These are phyloP conservation scores for Ophion ventricosus DNA, from an alignment of 2,888 invertebrate genomes.

Conservation along the genomic window DNA sequence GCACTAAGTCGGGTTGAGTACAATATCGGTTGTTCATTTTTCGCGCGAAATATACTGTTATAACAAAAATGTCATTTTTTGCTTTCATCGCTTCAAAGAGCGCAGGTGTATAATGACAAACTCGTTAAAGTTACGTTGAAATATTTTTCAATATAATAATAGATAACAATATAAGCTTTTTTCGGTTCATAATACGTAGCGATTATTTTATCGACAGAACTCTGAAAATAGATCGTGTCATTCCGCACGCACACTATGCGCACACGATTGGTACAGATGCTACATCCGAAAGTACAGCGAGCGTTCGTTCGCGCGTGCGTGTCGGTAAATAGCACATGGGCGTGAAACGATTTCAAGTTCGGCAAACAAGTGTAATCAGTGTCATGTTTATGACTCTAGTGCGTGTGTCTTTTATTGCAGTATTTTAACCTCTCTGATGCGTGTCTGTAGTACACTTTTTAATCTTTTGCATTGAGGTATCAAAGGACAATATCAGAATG, in stretches of 20 bases:
- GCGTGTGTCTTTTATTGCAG: constrained; percentile 2
- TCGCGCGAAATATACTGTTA: too few relatives aligned
- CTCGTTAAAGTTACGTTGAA: too few relatives aligned
- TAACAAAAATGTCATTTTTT: too few relatives aligned
- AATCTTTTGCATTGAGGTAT: background rate
- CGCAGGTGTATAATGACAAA: too few relatives aligned
- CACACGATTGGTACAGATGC: background rate
- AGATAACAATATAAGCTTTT: too few relatives aligned
- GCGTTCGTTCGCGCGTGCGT: constrained; percentile 3
- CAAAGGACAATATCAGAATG: constrained; percentile 35
- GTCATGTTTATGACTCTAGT: constrained; percentile 26
- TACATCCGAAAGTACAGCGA: background rate
- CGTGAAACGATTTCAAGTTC: constrained; percentile 56
- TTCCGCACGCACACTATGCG: background rate
- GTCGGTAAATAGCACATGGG: constrained; percentile 63
- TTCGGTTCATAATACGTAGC: too few relatives aligned
- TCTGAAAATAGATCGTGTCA: too few relatives aligned
- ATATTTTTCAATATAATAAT: too few relatives aligned
- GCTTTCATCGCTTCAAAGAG: too few relatives aligned
- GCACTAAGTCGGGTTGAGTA: too few relatives aligned
- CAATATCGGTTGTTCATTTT: too few relatives aligned
- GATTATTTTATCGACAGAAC: too few relatives aligned
- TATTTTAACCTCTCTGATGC: background rate
- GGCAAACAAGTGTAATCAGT: constrained; percentile 27
- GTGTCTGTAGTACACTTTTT: background rate